Evolutionary conservation across 2,113 vertebrate genomes (phyloP).

Genomic region (Bostrychus sinensis): DNA sequence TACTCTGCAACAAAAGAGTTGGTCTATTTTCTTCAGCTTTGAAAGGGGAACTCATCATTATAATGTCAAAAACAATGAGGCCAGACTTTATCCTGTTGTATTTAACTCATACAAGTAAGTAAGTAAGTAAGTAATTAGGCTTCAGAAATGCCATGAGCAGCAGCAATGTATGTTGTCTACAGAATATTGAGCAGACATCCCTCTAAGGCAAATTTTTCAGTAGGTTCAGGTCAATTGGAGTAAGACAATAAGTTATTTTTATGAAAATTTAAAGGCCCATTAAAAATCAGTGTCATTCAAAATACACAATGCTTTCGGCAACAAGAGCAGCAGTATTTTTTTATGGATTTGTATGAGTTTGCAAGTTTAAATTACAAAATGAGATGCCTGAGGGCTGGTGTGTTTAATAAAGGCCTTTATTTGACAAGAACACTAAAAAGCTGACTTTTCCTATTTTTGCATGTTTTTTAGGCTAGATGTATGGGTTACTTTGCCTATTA

Average conservation of each 20-base stretch:
- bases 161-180: not conserved
- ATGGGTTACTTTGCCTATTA: too few relatives aligned
- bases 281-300: not conserved
- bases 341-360: not conserved
- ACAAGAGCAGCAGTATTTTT: not conserved
- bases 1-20: slow-evolving; percentile 5
- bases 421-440: too few relatives aligned
- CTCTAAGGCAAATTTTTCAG: not conserved
- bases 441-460: too few relatives aligned
- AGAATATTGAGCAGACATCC: not conserved
- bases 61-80: not conserved
- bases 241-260: not conserved
- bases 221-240: too few relatives aligned
- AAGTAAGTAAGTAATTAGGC: too few relatives aligned
- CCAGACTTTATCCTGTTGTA: not conserved
- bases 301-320: not conserved
- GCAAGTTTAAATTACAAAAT: not conserved
- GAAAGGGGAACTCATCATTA: not conserved
- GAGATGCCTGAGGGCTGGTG: not conserved
- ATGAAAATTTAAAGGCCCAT: not conserved
- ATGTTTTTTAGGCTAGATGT: too few relatives aligned
- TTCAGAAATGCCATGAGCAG: too few relatives aligned
- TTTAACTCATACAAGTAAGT: too few relatives aligned
- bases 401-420: too few relatives aligned
- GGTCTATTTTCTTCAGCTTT: not conserved